Percentiles rank a stretch among this genome's conserved stretches.
Evolutionary conservation across 1,140 invertebrate species (phyloP).

Genomic region (Elymnias hypermnestra): DNA sequence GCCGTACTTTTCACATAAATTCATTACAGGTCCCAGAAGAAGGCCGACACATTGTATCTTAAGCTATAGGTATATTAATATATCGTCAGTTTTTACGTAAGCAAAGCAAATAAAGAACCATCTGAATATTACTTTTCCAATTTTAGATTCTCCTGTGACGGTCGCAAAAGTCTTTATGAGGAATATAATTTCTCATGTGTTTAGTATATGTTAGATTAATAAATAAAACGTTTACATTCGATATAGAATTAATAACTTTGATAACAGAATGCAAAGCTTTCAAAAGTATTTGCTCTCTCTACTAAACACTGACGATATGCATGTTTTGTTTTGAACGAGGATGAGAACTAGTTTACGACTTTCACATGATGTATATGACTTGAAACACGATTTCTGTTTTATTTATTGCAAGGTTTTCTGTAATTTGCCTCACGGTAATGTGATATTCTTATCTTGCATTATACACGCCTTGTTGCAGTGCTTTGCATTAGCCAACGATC

Average conservation of each 20-base stretch:
- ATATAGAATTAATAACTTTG: too few species aligned
- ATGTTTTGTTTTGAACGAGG: constrained; percentile 32
- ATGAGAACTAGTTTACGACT: constrained; percentile 33
- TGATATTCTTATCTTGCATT: constrained; percentile 49
- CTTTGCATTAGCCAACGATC: constrained; percentile 68
- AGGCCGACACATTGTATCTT: constrained; percentile 29
- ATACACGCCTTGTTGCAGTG: constrained; percentile 68
- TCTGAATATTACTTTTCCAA: neutral
- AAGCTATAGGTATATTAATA: neutral
- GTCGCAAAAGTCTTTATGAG: too few species aligned
- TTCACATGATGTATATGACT: constrained; percentile 49
- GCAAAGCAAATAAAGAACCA: neutral
- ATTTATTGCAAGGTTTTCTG: constrained; percentile 39
- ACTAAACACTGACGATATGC: constrained; percentile 24
- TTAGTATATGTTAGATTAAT: too few species aligned
- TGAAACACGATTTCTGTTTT: constrained; percentile 31
- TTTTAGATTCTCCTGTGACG: too few species aligned
- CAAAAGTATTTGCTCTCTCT: too few species aligned
- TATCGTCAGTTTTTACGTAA: neutral
- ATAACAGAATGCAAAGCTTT: too few species aligned
- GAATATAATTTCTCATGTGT: too few species aligned
- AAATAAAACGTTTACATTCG: too few species aligned
- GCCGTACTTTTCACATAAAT: constrained; percentile 44
- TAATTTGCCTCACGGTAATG: constrained; percentile 42
- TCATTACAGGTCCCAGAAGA: constrained; percentile 57